A percentile compares a stretch with the other conserved stretches of the same genome.
phyloP scores from a whole-genome alignment of 2,797 vertebrate genomes.

The Lateolabrax maculatus region DNA sequence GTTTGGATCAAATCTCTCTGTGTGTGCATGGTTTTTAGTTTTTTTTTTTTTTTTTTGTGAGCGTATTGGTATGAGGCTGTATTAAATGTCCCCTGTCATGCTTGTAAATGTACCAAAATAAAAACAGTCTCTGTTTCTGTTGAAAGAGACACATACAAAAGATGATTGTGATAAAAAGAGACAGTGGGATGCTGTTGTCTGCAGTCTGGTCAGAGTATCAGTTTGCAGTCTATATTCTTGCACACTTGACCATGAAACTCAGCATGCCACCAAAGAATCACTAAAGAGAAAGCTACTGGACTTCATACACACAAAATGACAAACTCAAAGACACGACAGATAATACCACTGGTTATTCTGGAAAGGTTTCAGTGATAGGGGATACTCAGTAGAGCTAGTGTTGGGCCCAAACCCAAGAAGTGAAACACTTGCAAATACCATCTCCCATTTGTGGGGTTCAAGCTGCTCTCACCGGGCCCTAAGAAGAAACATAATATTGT shows the following conservation, averaged over 20 bases:
- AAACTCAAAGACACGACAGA: slow-evolving; percentile 14
- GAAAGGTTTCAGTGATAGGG: slow-evolving; percentile 19
- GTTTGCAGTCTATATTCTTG: slow-evolving; percentile 23
- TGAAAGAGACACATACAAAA: slow-evolving; percentile 33
- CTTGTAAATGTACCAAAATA: slow-evolving; percentile 45
- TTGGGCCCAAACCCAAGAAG: slow-evolving; percentile 17
- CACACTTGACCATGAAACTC: slow-evolving; percentile 6
- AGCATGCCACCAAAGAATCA: slow-evolving; percentile 17
- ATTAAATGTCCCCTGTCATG: slow-evolving; percentile 25
- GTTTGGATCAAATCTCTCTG: slow-evolving; percentile 43
- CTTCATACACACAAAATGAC: slow-evolving; percentile 8
- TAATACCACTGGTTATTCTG: slow-evolving; percentile 9
- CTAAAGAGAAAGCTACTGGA: slow-evolving; percentile 8
- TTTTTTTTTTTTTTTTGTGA: slow-evolving; percentile 19
- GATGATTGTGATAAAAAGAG: slow-evolving; percentile 35
- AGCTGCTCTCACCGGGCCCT: slow-evolving; percentile 11
- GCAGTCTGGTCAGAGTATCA: slow-evolving; percentile 23
- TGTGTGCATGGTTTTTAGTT: slow-evolving; percentile 16
- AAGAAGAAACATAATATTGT: slow-evolving; percentile 62
- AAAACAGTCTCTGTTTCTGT: not conserved
- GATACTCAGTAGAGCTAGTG: slow-evolving; percentile 18
- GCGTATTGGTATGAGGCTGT: slow-evolving; percentile 9
- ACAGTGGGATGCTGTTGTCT: slow-evolving; percentile 19
- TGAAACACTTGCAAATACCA: slow-evolving; percentile 42
- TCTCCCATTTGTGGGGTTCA: slow-evolving; percentile 30